A percentile compares a stretch with the other conserved stretches of the same genome.
Conservation (phyloP, 2,888 invertebrate genomes). For the Rhamphomyia laevipes region DNA sequence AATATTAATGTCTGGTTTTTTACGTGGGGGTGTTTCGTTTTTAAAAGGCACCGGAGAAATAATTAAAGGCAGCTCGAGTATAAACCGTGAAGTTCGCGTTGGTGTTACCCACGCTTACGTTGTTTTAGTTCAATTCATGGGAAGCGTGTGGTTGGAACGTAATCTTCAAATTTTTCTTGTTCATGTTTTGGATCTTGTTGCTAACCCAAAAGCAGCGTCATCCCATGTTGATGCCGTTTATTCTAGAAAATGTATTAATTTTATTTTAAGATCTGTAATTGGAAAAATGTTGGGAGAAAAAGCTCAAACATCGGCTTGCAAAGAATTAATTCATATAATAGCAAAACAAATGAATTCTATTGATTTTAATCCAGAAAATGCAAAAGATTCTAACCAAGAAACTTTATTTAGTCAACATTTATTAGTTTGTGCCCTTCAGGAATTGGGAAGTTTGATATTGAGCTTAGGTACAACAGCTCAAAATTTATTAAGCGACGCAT, state of each 20-base stretch:
- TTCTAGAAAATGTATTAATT: slow-evolving; percentile 93
- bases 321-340: slow-evolving; percentile 84
- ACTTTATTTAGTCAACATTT: slow-evolving; percentile 83
- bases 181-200: slow-evolving; percentile 85
- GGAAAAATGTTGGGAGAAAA: slow-evolving; percentile 95
- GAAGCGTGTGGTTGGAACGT: slow-evolving; percentile 88
- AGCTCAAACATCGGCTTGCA: slow-evolving; percentile 89
- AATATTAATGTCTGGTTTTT: slow-evolving; percentile 84
- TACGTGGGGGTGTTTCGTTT: slow-evolving; percentile 88
- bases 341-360: slow-evolving; percentile 92
- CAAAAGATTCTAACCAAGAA: slow-evolving; percentile 83
- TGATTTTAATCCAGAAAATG: slow-evolving; percentile 84
- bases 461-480: slow-evolving; percentile 92
- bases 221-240: slow-evolving; percentile 97
- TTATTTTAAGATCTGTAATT: slow-evolving; percentile 80
- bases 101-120: slow-evolving; percentile 98
- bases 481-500: slow-evolving; percentile 78
- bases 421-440: slow-evolving; percentile 82
- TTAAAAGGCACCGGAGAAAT: slow-evolving; percentile 89
- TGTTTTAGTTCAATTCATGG: slow-evolving; percentile 86
- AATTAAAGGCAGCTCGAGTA: slow-evolving; percentile 86
- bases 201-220: slow-evolving; percentile 89
- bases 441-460: slow-evolving; percentile 79
- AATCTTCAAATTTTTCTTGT: slow-evolving; percentile 76
- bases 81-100: slow-evolving; percentile 91